Evolutionary conservation across 1,140 invertebrate genomes (phyloP), one percentile per base, ranked within the genome.

Genomic region (Mya arenaria): DNA sequence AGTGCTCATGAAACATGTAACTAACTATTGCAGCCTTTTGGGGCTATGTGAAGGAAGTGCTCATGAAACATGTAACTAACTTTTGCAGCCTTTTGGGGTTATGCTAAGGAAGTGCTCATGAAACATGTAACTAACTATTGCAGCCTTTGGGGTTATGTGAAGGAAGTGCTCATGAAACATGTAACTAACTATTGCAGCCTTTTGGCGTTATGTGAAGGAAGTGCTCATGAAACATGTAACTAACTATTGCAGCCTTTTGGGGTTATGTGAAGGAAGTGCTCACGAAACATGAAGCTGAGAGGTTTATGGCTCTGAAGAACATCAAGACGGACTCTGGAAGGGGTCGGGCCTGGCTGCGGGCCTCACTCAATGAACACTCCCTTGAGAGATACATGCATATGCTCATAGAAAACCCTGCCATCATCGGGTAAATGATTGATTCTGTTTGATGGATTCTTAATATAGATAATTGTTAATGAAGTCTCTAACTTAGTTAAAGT

Each of bases 321-420:
- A 95, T 98, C 19, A 95, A 95, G 85, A 97, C 96, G 25, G 96
- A 97, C 92, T 94, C 95, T 75, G 97, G 97, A 25, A 94, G 96
- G 92, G 97, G 97, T 19, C 86, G 94, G 60, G 96, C 97, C 23
- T 98, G 97, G 96, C 93, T 98, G 19, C 92, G 97, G 88, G 96
- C 97, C 41, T 94, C 96, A 32, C 93, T 98, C 13, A 98, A 98
- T 94, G 97, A 98, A 92, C 94, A 96, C 87, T 97, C 96, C 1
- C 93, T 98, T 23, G 97, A 98, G 92, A 95, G 97, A 90, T 97
- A 95, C 86, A 94, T 97, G 85, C 95, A 96, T 89, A 95, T 95
- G 89, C 94, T 98, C 81, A 92, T 97, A 32, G 94, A 94, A 86
- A 95, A 96, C 88, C 85, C 92, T 28, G 93, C 94, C 8, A 92